A percentile compares a stretch with the other conserved stretches of the same genome.
phyloP scores from a whole-genome alignment of 2,797 vertebrate genomes.

The Propithecus perrieri region DNA sequence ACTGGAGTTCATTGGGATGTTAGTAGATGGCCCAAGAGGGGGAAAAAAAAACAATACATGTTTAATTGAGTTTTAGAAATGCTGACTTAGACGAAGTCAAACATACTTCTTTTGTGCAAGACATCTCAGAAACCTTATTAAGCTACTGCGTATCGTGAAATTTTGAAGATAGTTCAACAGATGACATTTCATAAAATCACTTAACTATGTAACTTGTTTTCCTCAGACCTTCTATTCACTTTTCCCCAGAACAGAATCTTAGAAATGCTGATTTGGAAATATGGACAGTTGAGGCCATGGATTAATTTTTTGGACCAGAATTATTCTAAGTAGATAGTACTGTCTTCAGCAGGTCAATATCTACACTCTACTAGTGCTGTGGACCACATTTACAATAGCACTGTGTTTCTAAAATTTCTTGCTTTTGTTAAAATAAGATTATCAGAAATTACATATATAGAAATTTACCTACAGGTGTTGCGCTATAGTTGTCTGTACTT shows the following conservation, averaged over 20 bases:
- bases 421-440: neutral
- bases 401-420: neutral
- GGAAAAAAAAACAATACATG: neutral
- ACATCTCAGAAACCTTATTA: conserved; percentile 24
- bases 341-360: neutral
- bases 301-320: neutral
- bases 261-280: conserved; percentile 11
- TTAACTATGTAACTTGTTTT: neutral
- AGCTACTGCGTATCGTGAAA: neutral
- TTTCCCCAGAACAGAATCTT: neutral
- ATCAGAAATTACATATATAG: too few species aligned
- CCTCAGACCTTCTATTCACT: neutral
- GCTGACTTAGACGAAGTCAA: neutral
- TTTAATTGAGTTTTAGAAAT: neutral
- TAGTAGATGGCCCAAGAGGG: neutral
- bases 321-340: neutral
- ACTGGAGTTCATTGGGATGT: neutral
- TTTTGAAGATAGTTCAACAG: neutral
- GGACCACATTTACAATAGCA: neutral
- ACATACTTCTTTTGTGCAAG: neutral
- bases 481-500: too few species aligned
- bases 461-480: too few species aligned
- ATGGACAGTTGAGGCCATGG: neutral
- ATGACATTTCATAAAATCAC: neutral
- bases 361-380: neutral